A percentile compares a stretch with the other conserved stretches of the same genome.
These are phyloP conservation scores for Anarrhichthys ocellatus DNA, from an alignment of 2,113 vertebrate genomes.

Conservation along the genomic window DNA sequence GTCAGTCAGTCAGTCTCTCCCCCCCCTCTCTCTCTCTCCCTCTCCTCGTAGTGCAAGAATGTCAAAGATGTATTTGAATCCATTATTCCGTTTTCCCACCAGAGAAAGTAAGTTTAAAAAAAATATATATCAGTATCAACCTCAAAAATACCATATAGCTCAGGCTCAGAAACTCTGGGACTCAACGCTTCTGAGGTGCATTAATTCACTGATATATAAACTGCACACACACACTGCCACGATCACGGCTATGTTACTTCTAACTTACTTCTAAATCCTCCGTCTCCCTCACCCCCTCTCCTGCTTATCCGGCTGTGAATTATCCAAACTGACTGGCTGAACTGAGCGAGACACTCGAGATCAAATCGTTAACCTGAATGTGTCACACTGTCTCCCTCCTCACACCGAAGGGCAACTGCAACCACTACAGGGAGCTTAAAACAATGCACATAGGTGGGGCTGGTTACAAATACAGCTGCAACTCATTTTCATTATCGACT, in stretches of 20 bases:
- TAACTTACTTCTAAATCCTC: background rate
- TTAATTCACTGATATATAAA: background rate
- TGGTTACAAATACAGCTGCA: background rate
- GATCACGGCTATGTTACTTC: no score
- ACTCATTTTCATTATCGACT: background rate
- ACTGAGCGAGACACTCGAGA: conserved; percentile 27
- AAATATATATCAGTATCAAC: background rate
- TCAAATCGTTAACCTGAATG: conserved; percentile 57
- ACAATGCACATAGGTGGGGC: background rate
- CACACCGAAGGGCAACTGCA: background rate
- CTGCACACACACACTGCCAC: no score
- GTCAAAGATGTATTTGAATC: no score
- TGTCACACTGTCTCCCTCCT: conserved; percentile 48
- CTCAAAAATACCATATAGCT: background rate
- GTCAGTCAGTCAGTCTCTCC: no score
- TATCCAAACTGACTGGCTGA: conserved; percentile 46
- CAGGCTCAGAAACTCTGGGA: background rate
- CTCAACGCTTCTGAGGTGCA: background rate
- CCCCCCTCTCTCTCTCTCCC: background rate
- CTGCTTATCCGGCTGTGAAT: conserved; percentile 42
- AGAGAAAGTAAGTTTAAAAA: background rate
- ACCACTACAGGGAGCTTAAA: background rate
- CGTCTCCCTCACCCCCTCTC: background rate
- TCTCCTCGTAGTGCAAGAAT: background rate
- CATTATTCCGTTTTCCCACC: background rate